phyloP scores from a whole-genome alignment of 2,797 vertebrate species.

The Rhyacichthys aspro region DNA sequence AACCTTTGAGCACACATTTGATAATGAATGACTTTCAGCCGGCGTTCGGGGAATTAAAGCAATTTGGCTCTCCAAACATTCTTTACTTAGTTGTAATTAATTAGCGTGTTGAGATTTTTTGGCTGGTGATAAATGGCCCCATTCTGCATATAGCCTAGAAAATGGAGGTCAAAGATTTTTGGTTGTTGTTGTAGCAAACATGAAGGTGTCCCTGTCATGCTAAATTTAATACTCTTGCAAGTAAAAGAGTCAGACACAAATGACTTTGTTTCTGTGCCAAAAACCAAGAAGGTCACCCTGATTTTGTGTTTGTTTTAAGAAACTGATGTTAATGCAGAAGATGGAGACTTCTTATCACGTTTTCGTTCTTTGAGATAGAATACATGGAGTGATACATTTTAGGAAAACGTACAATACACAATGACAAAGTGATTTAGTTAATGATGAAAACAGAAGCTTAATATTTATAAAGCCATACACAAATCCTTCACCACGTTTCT shows the following conservation, averaged over 20 bases:
- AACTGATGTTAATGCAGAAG: slow-evolving; percentile 38
- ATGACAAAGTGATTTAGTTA: no score
- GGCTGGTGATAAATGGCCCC: slow-evolving; percentile 84
- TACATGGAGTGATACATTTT: no score
- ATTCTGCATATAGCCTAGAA: slow-evolving; percentile 80
- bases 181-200: slow-evolving; percentile 83
- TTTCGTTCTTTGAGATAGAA: slow-evolving; percentile 13
- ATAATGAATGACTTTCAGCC: slow-evolving; percentile 87
- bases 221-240: slow-evolving; percentile 78
- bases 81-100: slow-evolving; percentile 90
- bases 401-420: no score
- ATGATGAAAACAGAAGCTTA: no score
- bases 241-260: slow-evolving; percentile 72
- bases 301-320: slow-evolving; percentile 59
- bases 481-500: no score
- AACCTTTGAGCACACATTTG: slow-evolving; percentile 89
- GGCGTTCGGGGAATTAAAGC: slow-evolving; percentile 83
- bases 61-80: slow-evolving; percentile 88
- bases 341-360: slow-evolving; percentile 23
- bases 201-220: slow-evolving; percentile 84
- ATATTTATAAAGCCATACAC: no score
- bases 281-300: slow-evolving; percentile 74
- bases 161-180: slow-evolving; percentile 85
- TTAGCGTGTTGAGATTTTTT: slow-evolving; percentile 83
- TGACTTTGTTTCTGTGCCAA: slow-evolving; percentile 76